Evolutionary conservation across 1,140 invertebrate species (phyloP).

Genomic region (Drosophila ohnishii): DNA sequence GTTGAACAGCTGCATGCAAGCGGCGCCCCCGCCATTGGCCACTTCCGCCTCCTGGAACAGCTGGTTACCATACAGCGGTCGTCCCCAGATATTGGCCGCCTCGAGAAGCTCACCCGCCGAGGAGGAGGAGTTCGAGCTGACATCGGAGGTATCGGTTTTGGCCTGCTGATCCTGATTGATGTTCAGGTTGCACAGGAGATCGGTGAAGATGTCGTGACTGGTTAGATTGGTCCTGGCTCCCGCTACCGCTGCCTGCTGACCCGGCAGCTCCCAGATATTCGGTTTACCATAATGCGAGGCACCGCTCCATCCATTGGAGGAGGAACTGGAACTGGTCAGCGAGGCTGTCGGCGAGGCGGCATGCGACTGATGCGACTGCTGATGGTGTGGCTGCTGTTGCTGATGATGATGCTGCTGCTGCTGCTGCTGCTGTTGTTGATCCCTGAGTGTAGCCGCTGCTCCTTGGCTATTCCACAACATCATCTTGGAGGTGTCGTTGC

Average conservation of each 20-base stretch:
- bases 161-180: constrained; percentile 54
- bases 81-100: constrained; percentile 61
- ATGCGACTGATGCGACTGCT: constrained; percentile 46
- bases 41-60: constrained; percentile 56
- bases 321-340: constrained; percentile 57
- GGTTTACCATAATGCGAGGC: constrained; percentile 64
- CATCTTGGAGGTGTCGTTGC: constrained; percentile 71
- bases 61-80: constrained; percentile 27
- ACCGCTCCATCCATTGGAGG: constrained; percentile 43
- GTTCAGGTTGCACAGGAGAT: constrained; percentile 74
- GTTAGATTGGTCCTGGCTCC: constrained; percentile 9
- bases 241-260: constrained; percentile 21
- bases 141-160: constrained; percentile 58
- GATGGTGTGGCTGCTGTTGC: constrained; percentile 21
- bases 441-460: constrained; percentile 52
- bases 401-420: constrained; percentile 4
- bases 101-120: constrained; percentile 60
- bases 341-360: constrained; percentile 71
- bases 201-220: constrained; percentile 72
- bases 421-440: constrained; percentile 50
- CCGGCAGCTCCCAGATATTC: constrained; percentile 78
- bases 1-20: constrained; percentile 85
- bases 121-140: constrained; percentile 75
- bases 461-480: constrained; percentile 55
- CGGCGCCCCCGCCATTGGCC: constrained; percentile 74